Base-by-base conservation (phyloP, 1,140 invertebrate species). In the Dendrolimus punctatus region DNA sequence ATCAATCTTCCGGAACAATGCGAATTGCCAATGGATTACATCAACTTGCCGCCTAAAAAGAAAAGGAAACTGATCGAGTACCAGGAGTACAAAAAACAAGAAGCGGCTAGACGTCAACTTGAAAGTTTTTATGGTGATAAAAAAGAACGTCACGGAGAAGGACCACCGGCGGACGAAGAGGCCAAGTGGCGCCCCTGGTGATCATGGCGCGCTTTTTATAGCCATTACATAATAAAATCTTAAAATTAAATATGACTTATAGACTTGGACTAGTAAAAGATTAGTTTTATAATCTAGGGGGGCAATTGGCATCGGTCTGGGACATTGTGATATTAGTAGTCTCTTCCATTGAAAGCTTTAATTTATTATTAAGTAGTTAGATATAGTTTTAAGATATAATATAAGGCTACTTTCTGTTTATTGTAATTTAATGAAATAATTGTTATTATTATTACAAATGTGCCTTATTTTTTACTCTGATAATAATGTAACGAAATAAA, bases 311-410 rank as follows among this genome's bases (percentile, higher is more conserved):
- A 23, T 23, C 23, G 23, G 23, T 23, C 1, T 23, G 1, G 23
- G 23, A 23, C 10, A 76, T 75, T 84, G 80, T 86, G 80, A 84
- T 86, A 83, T 73, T 71, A 70, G 62, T 70, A 73, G 64, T 69
- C 68, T 83, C 74, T 84, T 84, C 79, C 80, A 80, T 67, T 64
- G 74, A 79, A 83, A 86, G 83, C 83, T 86, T 86, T 86, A 86
- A 86, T 83, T 83, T 68, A 76, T 76, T 82, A 63, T 82, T 79
- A 80, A 61, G 72, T 70, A 70, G 73, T 54, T 60, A 23, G 3
- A 23, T 23, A 23, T 23, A 23, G 23, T 23, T 23, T 23, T 23
- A 23, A 23, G 23, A 23, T 23, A 23, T 23, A 23, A 23, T 23
- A 23, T 23, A 23, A 23, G 23, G 23, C 23, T 1, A 23, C 23